Conservation (phyloP, 2,888 invertebrate species). For the Dascillus cervinus region DNA sequence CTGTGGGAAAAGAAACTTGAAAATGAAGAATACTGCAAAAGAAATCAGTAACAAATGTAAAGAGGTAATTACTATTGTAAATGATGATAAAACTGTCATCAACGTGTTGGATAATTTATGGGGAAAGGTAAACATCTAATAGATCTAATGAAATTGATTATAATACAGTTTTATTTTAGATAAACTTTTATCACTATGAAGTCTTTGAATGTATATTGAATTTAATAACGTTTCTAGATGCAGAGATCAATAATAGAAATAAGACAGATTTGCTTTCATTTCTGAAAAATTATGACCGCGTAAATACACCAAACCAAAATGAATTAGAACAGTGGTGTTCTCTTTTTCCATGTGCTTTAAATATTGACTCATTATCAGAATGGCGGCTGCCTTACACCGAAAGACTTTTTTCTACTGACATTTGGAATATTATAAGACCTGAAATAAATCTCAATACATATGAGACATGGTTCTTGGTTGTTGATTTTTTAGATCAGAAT, state of each 20-base stretch:
- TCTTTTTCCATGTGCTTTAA: constrained; percentile 35
- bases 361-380: constrained; percentile 42
- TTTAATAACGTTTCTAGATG: constrained; percentile 23
- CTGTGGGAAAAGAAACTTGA: too few relatives aligned
- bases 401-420: too few relatives aligned
- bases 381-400: constrained; percentile 45
- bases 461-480: too few relatives aligned
- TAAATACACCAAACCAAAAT: constrained; percentile 42
- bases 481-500: too few relatives aligned
- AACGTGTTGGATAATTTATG: constrained; percentile 27
- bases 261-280: constrained; percentile 29
- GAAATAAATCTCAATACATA: too few relatives aligned
- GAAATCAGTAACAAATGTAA: too few relatives aligned
- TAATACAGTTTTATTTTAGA: constrained; percentile 27
- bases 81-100: constrained; percentile 29
- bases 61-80: too few relatives aligned
- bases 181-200: constrained; percentile 49
- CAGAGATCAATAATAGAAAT: constrained; percentile 11
- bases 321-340: constrained; percentile 45
- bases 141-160: constrained; percentile 6
- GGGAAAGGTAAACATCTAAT: constrained; percentile 22
- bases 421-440: too few relatives aligned
- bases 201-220: constrained; percentile 43
- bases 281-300: constrained; percentile 32
- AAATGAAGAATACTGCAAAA: too few relatives aligned